Conservation (phyloP, 2,888 invertebrate genomes). For the Amaurobius ferox region DNA sequence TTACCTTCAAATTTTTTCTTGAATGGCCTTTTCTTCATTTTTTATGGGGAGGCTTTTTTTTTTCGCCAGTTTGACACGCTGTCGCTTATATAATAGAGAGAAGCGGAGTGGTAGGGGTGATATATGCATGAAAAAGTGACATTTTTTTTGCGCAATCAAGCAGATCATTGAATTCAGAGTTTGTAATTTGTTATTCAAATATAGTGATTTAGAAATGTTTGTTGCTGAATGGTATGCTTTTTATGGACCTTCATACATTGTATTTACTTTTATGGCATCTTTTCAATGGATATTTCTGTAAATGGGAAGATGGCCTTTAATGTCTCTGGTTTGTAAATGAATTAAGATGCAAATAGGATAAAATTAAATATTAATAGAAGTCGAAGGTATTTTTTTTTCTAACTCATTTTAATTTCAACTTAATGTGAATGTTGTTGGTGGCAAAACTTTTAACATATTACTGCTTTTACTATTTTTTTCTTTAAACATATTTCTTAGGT, state of each 20-base stretch:
- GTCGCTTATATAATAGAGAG: conserved; percentile 23
- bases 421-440: no score
- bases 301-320: no score
- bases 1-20: not conserved
- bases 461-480: no score
- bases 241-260: not conserved
- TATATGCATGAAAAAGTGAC: conserved; percentile 16
- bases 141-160: not conserved
- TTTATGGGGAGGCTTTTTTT: not conserved
- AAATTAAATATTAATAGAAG: no score
- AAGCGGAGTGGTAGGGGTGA: not conserved
- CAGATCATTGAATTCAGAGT: conserved; percentile 6
- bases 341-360: no score
- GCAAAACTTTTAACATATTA: no score
- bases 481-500: no score
- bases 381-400: no score
- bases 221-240: not conserved
- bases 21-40: not conserved
- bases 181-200: conserved; percentile 14
- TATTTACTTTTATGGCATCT: not conserved
- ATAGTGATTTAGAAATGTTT: conserved; percentile 9
- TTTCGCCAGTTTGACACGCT: conserved; percentile 32
- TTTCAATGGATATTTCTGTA: not conserved
- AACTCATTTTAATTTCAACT: no score
- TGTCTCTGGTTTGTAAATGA: no score